Evolutionary conservation across 2,888 invertebrate species (phyloP), one percentile per base, ranked within the genome.

Genomic region (Liodrosophila aerea): DNA sequence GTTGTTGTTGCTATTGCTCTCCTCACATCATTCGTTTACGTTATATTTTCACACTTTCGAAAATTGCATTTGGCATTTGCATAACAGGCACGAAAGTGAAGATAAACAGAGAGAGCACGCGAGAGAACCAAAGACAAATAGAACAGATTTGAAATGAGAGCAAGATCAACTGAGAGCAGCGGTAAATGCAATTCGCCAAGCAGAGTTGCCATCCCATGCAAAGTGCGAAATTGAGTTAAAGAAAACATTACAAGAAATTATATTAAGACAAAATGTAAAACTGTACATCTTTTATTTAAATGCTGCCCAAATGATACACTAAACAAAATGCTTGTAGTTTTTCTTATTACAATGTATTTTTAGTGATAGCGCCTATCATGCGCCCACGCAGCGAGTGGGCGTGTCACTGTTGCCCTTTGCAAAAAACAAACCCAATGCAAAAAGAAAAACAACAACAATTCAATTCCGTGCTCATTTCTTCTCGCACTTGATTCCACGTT

Each of bases 21-120:
- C 22, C 68, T 76, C 78, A 75, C 61, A 81, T 77, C 71, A 76
- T 64, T 65, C 58, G 52, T 47, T 57, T 53, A 11, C 58, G 52
- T 47, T 57, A 51, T n/a, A n/a, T 62, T 73, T 81, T 80, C 74
- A 65, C 81, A 71, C 77, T 71, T 73, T 76, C 56, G 59, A 77
- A 74, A 46, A 73, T 44, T 65, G 74, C 76, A 73, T 57, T 69
- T 63, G 40, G 69, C 64, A 80, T 83, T 77, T 77, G 77, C 84
- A 80, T 77, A 84, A 77, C 70, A 15, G 52, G 39, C 46, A 51
- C 18, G 30, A 29, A 50, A 61, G 12, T 27, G 18, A 50, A 45
- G 27, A 57, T 53, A 58, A 61, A 45, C 43, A 56, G 51, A 58
- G 37, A 40, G 31, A n/a, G 16, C 11, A 7, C 22, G 37, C 1